Evolutionary conservation across 2,113 vertebrate species (phyloP).

Genomic region (Myotis yumanensis): DNA sequence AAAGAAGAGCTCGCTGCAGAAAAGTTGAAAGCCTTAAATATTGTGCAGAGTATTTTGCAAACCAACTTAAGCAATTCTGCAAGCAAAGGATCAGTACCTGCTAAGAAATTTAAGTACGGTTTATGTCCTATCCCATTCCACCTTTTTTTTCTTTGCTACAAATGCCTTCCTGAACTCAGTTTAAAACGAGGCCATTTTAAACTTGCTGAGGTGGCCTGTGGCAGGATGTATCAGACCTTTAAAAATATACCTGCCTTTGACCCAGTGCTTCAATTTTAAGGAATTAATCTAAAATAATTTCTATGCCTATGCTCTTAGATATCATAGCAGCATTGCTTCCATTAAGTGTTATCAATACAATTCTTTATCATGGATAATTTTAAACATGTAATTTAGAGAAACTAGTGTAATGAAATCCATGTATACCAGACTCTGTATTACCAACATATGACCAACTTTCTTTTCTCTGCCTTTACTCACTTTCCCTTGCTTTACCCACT

Average conservation of each 20-base stretch:
- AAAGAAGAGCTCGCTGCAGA: slow-evolving; percentile 88
- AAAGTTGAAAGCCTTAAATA: slow-evolving; percentile 91
- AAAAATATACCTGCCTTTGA: not conserved
- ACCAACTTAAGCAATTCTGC: slow-evolving; percentile 73
- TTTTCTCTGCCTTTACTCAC: not conserved
- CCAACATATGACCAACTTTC: not conserved
- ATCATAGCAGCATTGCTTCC: not conserved
- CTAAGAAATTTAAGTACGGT: slow-evolving; percentile 91
- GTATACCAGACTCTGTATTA: not conserved
- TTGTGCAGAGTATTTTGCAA: slow-evolving; percentile 89
- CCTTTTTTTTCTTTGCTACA: slow-evolving; percentile 10
- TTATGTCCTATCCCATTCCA: not conserved
- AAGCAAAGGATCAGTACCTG: slow-evolving; percentile 79
- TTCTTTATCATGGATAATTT: not conserved
- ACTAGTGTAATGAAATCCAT: not conserved
- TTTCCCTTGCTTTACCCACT: not conserved
- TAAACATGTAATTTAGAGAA: not conserved
- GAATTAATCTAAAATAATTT: slow-evolving; percentile 24
- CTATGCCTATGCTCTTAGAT: not conserved
- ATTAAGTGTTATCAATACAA: slow-evolving; percentile 9
- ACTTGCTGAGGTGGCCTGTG: not conserved
- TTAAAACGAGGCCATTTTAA: slow-evolving; percentile 37
- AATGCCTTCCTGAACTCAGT: not conserved
- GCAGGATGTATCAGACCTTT: not conserved
- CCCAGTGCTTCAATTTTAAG: not conserved